These are phyloP conservation scores for Peromyscus maniculatus DNA, from an alignment of 2,113 vertebrate species.

Conservation along the genomic window DNA sequence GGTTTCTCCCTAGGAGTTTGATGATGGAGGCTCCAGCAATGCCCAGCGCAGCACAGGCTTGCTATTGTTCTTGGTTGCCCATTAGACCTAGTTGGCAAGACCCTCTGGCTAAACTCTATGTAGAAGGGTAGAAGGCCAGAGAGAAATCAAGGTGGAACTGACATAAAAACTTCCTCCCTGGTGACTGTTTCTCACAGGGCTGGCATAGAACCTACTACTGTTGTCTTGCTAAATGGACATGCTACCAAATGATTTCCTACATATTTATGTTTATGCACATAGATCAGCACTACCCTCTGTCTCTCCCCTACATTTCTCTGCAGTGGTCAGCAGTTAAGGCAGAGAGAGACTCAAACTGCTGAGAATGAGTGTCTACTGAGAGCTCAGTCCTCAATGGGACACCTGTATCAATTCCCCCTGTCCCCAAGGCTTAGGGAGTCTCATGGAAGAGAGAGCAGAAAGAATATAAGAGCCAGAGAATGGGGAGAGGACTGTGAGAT, in stretches of 20 bases:
- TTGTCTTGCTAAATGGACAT: neutral
- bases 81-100: neutral
- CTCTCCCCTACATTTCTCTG: neutral
- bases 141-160: neutral
- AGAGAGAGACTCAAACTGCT: neutral
- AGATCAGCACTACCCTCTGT: neutral
- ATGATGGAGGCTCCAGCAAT: neutral
- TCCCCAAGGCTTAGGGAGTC: neutral
- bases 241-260: neutral
- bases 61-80: neutral
- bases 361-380: neutral
- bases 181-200: neutral
- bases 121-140: neutral
- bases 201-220: neutral
- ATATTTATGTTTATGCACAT: neutral
- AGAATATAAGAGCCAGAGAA: neutral
- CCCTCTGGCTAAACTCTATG: neutral
- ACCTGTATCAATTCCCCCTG: neutral
- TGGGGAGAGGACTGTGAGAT: neutral
- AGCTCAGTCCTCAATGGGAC: neutral
- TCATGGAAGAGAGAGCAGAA: neutral
- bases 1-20: neutral
- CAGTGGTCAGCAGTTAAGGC: neutral
- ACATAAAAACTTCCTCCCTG: neutral
- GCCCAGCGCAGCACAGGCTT: neutral